Conservation (phyloP, 2,797 vertebrate species). For the Sebastes minor region DNA sequence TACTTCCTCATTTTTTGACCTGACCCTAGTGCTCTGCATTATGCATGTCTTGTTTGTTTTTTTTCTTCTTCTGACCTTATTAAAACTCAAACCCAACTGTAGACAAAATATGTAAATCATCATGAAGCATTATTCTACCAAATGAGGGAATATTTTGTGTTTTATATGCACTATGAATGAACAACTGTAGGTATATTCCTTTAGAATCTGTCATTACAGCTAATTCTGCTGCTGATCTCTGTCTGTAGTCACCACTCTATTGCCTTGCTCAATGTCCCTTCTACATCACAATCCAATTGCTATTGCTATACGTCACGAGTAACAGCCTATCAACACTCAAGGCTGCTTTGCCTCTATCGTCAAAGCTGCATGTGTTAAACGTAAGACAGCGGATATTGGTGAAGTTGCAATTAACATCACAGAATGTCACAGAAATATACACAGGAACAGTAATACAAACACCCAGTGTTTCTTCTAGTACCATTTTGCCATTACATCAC, state of each 20-base stretch:
- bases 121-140: background rate
- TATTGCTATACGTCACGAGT: too few relatives aligned
- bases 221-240: background rate
- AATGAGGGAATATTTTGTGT: background rate
- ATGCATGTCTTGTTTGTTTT: background rate
- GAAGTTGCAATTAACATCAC: too few relatives aligned
- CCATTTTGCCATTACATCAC: too few relatives aligned
- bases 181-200: background rate
- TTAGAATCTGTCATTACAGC: background rate
- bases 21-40: background rate
- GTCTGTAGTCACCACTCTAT: too few relatives aligned
- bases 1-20: background rate
- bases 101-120: background rate
- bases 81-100: background rate
- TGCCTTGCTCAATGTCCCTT: too few relatives aligned
- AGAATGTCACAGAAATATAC: too few relatives aligned
- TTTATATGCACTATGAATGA: background rate
- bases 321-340: too few relatives aligned
- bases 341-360: too few relatives aligned
- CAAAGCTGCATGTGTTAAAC: too few relatives aligned
- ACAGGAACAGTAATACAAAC: too few relatives aligned
- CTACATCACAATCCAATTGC: too few relatives aligned
- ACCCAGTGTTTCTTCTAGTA: fast-evolving
- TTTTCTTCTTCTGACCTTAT: background rate
- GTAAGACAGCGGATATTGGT: too few relatives aligned